Conservation (phyloP, 1,140 invertebrate species). For the Kradibia gibbosae region DNA sequence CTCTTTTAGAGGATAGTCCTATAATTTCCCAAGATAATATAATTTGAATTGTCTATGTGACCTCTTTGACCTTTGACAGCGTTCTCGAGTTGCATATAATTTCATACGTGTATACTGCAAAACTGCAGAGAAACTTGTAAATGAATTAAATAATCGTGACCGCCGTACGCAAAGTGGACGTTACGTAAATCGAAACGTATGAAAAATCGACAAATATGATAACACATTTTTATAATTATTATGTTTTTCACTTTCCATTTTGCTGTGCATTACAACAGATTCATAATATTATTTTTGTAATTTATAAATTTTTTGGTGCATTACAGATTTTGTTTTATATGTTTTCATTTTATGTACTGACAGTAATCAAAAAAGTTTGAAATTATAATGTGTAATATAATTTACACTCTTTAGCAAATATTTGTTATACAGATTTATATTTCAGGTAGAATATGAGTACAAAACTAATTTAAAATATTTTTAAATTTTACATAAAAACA, state of each 20-base stretch:
- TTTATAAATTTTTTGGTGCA: no score
- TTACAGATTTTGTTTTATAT: no score
- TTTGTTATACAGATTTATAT: no score
- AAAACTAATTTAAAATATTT: background rate
- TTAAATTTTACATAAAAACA: background rate
- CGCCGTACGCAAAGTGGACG: background rate
- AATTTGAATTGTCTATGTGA: slow-evolving; percentile 28
- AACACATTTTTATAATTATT: background rate
- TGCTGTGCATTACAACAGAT: no score
- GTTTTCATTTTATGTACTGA: no score
- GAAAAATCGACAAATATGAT: background rate
- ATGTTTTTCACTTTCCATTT: background rate
- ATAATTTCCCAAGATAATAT: background rate
- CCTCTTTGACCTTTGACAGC: background rate
- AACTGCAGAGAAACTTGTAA: slow-evolving; percentile 7
- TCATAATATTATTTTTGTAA: no score
- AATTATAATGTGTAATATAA: no score
- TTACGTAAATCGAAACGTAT: slow-evolving; percentile 11
- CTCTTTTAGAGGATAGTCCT: background rate
- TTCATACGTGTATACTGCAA: slow-evolving; percentile 11
- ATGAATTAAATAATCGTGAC: slow-evolving; percentile 33
- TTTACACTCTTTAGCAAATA: no score
- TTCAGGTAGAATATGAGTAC: no score
- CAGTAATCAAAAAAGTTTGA: no score
- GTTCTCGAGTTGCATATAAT: background rate